These are phyloP conservation scores for Solenopsis fugax DNA, from an alignment of 1,140 invertebrate genomes.

Conservation along the genomic window DNA sequence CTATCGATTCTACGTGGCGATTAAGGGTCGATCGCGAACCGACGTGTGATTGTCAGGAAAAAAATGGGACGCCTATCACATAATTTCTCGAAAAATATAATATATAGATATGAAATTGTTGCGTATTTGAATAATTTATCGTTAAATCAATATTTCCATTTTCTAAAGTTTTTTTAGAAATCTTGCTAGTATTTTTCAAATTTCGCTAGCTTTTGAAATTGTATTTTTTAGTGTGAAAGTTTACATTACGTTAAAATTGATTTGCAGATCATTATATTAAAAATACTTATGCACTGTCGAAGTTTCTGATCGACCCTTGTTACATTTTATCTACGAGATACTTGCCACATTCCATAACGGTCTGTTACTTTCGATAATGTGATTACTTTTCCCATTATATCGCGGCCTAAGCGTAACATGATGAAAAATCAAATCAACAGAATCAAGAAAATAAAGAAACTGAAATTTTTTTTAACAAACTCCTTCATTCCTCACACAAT, in stretches of 20 bases:
- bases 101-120: background rate
- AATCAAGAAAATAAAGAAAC: slow-evolving; percentile 71
- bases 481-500: slow-evolving; percentile 49
- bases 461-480: slow-evolving; percentile 68
- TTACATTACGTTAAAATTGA: background rate
- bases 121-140: background rate
- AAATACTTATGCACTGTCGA: background rate
- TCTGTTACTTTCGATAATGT: slow-evolving; percentile 61
- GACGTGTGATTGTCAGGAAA: slow-evolving; percentile 26
- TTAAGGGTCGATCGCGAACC: slow-evolving; percentile 34
- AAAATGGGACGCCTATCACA: background rate
- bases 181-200: background rate
- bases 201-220: background rate
- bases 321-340: slow-evolving; percentile 49
- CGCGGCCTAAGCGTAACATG: slow-evolving; percentile 49
- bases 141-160: background rate
- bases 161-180: background rate
- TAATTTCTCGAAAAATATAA: background rate
- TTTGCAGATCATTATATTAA: background rate
- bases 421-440: slow-evolving; percentile 64
- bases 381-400: slow-evolving; percentile 56
- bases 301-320: slow-evolving; percentile 33
- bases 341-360: slow-evolving; percentile 72
- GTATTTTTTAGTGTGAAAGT: background rate
- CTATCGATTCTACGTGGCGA: slow-evolving; percentile 42